Conservation (phyloP, 1,140 invertebrate species). For the Lamellibrachia luymesi region DNA sequence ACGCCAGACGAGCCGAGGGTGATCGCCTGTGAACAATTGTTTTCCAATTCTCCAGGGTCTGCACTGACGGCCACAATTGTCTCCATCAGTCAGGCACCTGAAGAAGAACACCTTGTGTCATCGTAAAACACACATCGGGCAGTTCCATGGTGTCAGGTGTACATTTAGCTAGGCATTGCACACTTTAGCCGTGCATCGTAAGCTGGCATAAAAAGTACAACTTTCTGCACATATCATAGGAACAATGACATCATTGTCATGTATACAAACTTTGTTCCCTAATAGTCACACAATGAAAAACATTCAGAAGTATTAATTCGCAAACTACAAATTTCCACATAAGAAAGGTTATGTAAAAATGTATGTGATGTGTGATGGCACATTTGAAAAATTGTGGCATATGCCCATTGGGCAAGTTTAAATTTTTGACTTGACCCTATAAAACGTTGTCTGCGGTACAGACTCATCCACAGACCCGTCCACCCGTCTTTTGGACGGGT, state of each 20-base stretch:
- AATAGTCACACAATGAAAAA: neutral
- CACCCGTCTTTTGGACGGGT: too few species aligned
- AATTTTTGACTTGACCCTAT: too few species aligned
- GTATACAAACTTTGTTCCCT: neutral
- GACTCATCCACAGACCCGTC: too few species aligned
- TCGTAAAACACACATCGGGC: neutral
- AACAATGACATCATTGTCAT: neutral
- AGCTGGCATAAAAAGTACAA: neutral
- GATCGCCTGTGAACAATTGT: conserved; percentile 4
- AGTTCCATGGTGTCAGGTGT: neutral
- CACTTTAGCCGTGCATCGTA: neutral
- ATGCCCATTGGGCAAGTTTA: too few species aligned
- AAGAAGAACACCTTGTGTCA: neutral
- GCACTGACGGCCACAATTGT: neutral
- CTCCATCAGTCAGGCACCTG: conserved; percentile 2
- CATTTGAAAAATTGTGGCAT: too few species aligned
- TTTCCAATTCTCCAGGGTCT: neutral
- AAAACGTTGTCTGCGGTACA: too few species aligned
- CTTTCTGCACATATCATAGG: neutral
- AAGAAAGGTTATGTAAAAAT: neutral
- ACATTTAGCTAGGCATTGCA: neutral
- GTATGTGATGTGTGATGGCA: neutral
- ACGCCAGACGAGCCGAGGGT: neutral
- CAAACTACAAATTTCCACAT: neutral
- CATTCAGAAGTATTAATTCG: neutral